Base-by-base conservation (phyloP, 2,888 invertebrate genomes). In the Sphaerophoria taeniata region DNA sequence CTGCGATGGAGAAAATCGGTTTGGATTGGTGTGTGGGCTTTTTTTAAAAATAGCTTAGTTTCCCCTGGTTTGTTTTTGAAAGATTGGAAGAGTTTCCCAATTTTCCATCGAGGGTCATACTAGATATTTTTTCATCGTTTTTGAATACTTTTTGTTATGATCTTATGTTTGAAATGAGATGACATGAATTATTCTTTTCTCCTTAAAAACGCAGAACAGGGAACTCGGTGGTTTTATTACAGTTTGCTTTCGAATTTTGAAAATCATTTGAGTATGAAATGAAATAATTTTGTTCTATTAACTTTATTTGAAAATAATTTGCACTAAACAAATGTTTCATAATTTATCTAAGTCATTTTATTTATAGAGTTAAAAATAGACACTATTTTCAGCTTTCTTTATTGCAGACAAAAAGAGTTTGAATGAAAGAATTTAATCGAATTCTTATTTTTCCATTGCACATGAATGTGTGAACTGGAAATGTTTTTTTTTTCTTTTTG, bases 101-200 rank as follows among this genome's bases (percentile, higher is more conserved):
- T 85, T 85, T 85, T 85, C 85, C 85, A 85, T 85, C 85, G 85
- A 80, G 85, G 81, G 85, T 85, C 85, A 85, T 85, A 81, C 76
- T 61, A 84, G 84, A 80, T 77, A 70, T 31, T 60, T 65, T 70
- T 70, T 58, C 24, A 36, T 63, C 51, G 43, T 56, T 77, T 70
- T 84, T 80, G 53, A 71, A 75, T 36, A 72, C 45, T 72, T 85
- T 80, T 79, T 71, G 33, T 79, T 75, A 78, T 84, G 74, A 71
- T 84, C 55, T 79, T 79, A 58, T 34, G 55, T 81, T 53, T 75
- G 70, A 65, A 78, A 70, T 70, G 77, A 73, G 43, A 69, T 71
- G 65, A 69, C 45, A 78, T 78, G 58, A 14, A 45, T 75, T 43
- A 33, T 65, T 69, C 24, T 45, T 63, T 36, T 16, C n/a, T n/a